Evolutionary conservation across 2,113 vertebrate genomes (phyloP), one percentile per base, ranked within the genome.

Genomic region (Hypocryptadius cinnamomeus): DNA sequence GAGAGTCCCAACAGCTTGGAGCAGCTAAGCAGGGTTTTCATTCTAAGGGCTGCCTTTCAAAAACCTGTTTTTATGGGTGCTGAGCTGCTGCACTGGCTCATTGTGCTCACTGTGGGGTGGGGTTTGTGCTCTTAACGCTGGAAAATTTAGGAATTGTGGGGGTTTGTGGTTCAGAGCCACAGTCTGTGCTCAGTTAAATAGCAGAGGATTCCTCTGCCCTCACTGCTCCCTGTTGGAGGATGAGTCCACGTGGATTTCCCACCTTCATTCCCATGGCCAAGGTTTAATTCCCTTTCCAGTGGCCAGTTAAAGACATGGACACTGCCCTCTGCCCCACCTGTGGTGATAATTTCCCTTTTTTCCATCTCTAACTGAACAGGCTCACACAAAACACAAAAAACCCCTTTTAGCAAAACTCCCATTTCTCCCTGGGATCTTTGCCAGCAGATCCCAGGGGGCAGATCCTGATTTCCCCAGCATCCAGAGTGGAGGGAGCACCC

Each of bases 401-500:
- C 31, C 11, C 33, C 40, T 56, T 53, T 14, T 2, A 54, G 39
- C 25, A 24, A 20, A 86, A 19, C 28, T 56, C 61, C 19, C 6
- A 3, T 15, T 17, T 33, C 12, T 13, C 5, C 2, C 56, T 53
- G 61, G 39, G 22, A 25, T 68, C 31, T 13, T 8, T 53, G 51
- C 61, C 74, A 48, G 64, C 50, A 65, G 65, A 47, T 28, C 80
- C n/a, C 48, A 9, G 0, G 5, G 45, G 35, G 28, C 54, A 65
- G 42, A 45, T 44, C 51, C 50, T 3, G 14, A 27, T 40, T 35
- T 28, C 56, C 53, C 11, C 45, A 24, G 42, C 11, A 31, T 0
- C 50, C 47, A 23, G 1, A 1, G 13, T 0, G 8, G 7, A 8
- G 0, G 13, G n/a, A 39, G 51, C 48, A 35, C 16, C 6, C 10